Evolutionary conservation across 2,113 vertebrate species (phyloP).

Genomic region (Glareola pratincola): DNA sequence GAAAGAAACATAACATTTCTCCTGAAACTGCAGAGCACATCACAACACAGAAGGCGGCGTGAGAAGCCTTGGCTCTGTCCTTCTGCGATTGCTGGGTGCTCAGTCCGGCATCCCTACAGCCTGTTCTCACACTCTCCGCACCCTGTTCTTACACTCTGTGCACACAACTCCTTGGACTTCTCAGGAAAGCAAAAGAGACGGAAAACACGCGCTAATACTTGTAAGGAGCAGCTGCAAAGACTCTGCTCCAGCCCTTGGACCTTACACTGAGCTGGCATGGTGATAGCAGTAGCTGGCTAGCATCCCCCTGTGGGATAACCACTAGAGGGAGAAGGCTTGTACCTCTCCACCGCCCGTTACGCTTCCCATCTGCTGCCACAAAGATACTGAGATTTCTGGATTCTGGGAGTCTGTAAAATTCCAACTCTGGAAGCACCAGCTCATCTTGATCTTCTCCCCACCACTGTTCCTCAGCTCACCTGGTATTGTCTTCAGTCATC

Average conservation of each 20-base stretch:
- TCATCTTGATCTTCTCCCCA: background rate
- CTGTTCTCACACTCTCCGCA: background rate
- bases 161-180: background rate
- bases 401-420: background rate
- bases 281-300: too few relatives aligned
- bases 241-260: background rate
- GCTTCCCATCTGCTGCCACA: background rate
- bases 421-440: background rate
- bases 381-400: background rate
- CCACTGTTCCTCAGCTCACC: background rate
- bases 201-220: background rate
- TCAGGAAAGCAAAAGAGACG: background rate
- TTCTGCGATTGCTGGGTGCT: background rate
- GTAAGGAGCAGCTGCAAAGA: background rate
- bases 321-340: background rate
- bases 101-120: background rate
- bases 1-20: background rate
- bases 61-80: background rate
- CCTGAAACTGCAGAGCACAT: background rate
- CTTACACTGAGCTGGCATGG: background rate
- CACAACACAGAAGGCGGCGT: background rate
- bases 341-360: rapidly evolving
- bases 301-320: background rate
- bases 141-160: background rate
- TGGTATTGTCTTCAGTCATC: background rate